phyloP scores from a whole-genome alignment of 2,888 invertebrate species.

The Ceriagrion tenellum region DNA sequence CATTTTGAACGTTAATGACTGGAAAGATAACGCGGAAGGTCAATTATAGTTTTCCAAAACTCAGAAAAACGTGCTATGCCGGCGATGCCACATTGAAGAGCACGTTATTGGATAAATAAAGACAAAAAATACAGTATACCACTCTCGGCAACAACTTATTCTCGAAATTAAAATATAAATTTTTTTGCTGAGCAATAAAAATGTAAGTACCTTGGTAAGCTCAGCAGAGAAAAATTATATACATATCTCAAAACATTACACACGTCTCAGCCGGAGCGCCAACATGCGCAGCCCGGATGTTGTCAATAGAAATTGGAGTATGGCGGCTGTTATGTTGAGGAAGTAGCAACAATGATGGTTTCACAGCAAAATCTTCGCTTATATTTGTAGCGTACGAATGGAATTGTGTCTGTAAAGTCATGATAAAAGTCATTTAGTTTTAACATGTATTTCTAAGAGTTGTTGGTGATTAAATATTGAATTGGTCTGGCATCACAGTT shows the following conservation, averaged over 20 bases:
- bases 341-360: not conserved
- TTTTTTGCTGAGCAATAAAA: not conserved
- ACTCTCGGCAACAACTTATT: not conserved
- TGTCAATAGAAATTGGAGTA: conserved; percentile 46
- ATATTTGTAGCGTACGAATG: not conserved
- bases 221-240: conserved; percentile 24
- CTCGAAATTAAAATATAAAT: not conserved
- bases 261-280: conserved; percentile 61
- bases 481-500: no score
- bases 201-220: not conserved
- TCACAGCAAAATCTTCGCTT: not conserved
- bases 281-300: conserved; percentile 65
- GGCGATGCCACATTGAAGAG: conserved; percentile 65
- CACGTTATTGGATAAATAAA: conserved; percentile 24
- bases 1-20: not conserved
- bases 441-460: not conserved
- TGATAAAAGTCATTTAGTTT: not conserved
- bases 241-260: conserved; percentile 56
- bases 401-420: not conserved
- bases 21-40: not conserved
- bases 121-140: not conserved
- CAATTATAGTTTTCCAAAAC: conserved; percentile 38
- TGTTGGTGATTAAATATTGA: no score
- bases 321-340: not conserved
- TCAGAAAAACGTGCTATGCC: conserved; percentile 63